These are phyloP conservation scores for Labia minor DNA, from an alignment of 2,888 invertebrate genomes.

Conservation along the genomic window DNA sequence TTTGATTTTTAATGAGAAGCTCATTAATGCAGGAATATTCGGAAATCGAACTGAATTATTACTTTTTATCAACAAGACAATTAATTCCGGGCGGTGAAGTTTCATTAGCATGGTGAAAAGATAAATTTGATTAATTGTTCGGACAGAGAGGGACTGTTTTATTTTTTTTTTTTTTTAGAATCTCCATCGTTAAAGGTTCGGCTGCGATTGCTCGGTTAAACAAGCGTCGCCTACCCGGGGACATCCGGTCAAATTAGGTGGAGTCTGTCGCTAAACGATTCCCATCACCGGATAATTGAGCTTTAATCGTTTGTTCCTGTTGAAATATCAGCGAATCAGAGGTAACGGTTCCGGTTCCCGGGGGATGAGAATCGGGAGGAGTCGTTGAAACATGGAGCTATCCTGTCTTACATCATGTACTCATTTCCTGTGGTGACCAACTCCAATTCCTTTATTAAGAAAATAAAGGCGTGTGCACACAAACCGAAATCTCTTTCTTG, in stretches of 20 bases:
- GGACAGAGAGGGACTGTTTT: too few relatives aligned
- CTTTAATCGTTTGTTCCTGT: not conserved
- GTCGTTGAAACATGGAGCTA: not conserved
- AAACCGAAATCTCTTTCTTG: too few relatives aligned
- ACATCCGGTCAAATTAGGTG: constrained; percentile 1
- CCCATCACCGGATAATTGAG: not conserved
- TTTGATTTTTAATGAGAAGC: not conserved
- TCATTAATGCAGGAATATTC: not conserved
- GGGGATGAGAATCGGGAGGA: not conserved
- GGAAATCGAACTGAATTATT: not conserved
- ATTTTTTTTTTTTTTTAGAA: not conserved
- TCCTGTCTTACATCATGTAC: not conserved
- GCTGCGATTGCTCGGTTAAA: not conserved
- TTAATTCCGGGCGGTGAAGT: not conserved
- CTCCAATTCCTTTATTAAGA: not conserved
- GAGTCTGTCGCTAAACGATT: not conserved
- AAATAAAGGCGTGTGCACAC: too few relatives aligned
- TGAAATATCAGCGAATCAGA: not conserved
- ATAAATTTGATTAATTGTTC: not conserved
- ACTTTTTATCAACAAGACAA: not conserved
- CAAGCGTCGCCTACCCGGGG: not conserved
- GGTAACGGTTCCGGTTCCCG: not conserved
- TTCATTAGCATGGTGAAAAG: not conserved
- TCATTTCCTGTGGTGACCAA: not conserved
- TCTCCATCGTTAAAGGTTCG: not conserved